phyloP scores from a whole-genome alignment of 2,113 vertebrate species.

The Patagioenas fasciata region DNA sequence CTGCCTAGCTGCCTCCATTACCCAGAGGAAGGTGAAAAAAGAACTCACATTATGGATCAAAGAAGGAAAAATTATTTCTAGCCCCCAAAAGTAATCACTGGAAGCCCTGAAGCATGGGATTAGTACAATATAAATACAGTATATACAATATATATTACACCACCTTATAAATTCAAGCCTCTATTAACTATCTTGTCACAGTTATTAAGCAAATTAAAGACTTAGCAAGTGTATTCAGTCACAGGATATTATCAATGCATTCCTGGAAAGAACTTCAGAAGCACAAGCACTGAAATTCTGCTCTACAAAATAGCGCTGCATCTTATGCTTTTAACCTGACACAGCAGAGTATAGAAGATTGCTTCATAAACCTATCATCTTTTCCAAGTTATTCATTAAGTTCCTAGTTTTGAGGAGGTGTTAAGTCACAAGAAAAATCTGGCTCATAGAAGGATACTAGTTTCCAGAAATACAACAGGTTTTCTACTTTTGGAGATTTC shows the following conservation, averaged over 20 bases:
- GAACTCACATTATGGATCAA: constrained; percentile 17
- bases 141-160: constrained; percentile 49
- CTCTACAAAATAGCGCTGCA: neutral
- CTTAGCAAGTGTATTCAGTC: constrained; percentile 13
- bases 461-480: neutral
- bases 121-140: constrained; percentile 32
- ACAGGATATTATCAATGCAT: neutral
- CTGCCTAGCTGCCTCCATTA: neutral
- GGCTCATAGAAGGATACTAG: neutral
- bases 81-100: neutral
- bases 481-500: neutral
- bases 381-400: neutral
- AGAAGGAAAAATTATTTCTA: constrained; percentile 16
- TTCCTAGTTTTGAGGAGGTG: neutral
- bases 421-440: neutral
- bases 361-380: neutral
- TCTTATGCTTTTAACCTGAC: neutral
- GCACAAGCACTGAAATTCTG: neutral
- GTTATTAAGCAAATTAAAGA: constrained; percentile 56
- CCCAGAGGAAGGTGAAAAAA: neutral
- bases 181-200: constrained; percentile 39
- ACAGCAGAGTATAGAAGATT: neutral
- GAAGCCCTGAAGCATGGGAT: constrained; percentile 21
- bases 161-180: constrained; percentile 24
- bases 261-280: constrained; percentile 29